Percentiles rank a stretch among this genome's conserved stretches.
phyloP scores from a whole-genome alignment of 2,113 vertebrate species.

The Carassius gibelio region DNA sequence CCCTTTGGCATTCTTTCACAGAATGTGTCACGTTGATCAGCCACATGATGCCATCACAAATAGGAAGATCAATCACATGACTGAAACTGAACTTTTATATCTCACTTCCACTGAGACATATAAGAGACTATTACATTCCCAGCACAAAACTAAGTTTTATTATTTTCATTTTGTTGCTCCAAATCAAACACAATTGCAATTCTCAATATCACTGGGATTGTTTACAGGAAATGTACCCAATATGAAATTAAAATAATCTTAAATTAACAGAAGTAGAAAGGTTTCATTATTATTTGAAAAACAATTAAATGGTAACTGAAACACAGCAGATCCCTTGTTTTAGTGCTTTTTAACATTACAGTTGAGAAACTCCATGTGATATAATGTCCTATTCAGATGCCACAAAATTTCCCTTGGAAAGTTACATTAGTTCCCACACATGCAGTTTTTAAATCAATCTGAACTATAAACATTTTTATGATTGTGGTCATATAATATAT shows the following conservation, averaged over 20 bases:
- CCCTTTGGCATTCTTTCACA: background rate
- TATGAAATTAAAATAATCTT: background rate
- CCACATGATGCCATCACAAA: constrained; percentile 68
- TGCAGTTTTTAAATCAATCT: background rate
- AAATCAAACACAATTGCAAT: no score
- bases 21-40: constrained; percentile 2
- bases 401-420: background rate
- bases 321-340: background rate
- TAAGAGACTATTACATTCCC: no score
- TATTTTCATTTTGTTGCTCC: no score
- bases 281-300: no score
- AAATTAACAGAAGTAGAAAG: background rate
- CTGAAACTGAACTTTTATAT: background rate
- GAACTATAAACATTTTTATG: background rate
- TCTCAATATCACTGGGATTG: no score
- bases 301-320: no score
- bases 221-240: background rate
- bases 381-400: background rate
- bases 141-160: background rate
- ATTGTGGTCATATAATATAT: no score
- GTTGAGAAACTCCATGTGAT: background rate
- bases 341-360: background rate
- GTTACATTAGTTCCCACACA: background rate
- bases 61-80: constrained; percentile 65
- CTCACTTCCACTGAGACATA: background rate